Evolutionary conservation across 2,797 vertebrate species (phyloP), one percentile per base, ranked within the genome.

Genomic region (Gymnopithys bicolor): DNA sequence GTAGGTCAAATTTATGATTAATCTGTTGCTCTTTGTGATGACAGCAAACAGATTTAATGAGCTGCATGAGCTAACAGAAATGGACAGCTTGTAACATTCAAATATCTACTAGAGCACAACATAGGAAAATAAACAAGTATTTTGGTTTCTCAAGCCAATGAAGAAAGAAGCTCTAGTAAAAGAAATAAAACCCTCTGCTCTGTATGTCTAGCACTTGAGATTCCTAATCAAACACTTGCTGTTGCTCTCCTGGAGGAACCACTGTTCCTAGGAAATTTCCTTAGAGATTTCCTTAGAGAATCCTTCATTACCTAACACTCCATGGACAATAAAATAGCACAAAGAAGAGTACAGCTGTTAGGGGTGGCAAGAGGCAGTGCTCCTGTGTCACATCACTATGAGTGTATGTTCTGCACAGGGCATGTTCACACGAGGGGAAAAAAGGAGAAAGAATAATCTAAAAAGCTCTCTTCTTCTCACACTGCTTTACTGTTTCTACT

Each of bases 1-100:
- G 89, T 84, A 93, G 84, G 91, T 89, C 94, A 88, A 81, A 92
- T 79, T 89, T 51, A 82, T 93, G 87, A 93, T 92, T 91, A 91
- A 96, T 87, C 66, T 68, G 30, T 49, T 92, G 88, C 56, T 89
- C 88, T 87, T 83, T 87, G 85, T 71, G 77, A 90, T 71, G 71
- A 64, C 59, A 85, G 46, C 69, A 91, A 92, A 91, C 63, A 86
- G 76, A 90, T 77, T 80, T 67, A 83, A 75, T 49, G 51, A 90
- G 45, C 80, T 66, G 70, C 43, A 32, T 58, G 77, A 95, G 87
- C 1, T 9, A 94, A 84, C 28, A 91, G 33, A 93, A 92, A 81
- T 19, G 77, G 91, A 79, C 37, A 77, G 83, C 52, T 53, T 90
- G 70, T 60, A 94, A 67, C 60, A 88, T 60, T 94, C 60, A 51